A percentile compares a stretch with the other conserved stretches of the same genome.
phyloP scores from a whole-genome alignment of 1,140 invertebrate genomes.

The Drosophila virilis region DNA sequence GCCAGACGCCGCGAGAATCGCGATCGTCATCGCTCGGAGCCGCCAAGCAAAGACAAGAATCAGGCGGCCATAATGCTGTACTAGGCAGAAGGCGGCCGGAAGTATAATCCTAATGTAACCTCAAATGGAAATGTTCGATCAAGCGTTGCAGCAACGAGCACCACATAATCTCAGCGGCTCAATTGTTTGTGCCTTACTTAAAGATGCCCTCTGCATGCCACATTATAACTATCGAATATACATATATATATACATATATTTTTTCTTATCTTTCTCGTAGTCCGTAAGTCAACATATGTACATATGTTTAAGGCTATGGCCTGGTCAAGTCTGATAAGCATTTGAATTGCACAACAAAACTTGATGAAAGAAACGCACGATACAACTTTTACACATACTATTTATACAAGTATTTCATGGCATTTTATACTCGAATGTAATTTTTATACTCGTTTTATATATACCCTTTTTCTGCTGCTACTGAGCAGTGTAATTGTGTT shows the following conservation, averaged over 20 bases:
- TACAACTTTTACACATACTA: conserved; percentile 29
- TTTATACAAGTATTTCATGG: conserved; percentile 24
- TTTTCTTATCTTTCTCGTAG: conserved; percentile 24
- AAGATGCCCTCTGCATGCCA: conserved; percentile 65
- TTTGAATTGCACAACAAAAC: conserved; percentile 36
- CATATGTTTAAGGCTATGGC: not conserved
- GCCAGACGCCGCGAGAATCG: conserved; percentile 61
- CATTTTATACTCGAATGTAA: conserved; percentile 54
- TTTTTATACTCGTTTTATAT: conserved; percentile 46
- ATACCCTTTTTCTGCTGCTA: conserved; percentile 10
- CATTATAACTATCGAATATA: conserved; percentile 31
- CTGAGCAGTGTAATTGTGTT: conserved; percentile 33
- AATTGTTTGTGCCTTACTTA: conserved; percentile 68
- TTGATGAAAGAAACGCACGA: conserved; percentile 37
- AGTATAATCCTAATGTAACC: conserved; percentile 46
- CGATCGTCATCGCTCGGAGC: conserved; percentile 65
- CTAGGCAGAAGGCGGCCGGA: conserved; percentile 30
- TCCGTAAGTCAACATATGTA: conserved; percentile 26
- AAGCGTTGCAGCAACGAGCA: conserved; percentile 30
- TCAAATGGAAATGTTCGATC: conserved; percentile 49
- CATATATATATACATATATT: conserved; percentile 10
- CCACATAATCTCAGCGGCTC: conserved; percentile 63
- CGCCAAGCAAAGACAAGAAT: conserved; percentile 72
- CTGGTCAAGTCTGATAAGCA: conserved; percentile 38
- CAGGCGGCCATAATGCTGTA: conserved; percentile 82